Evolutionary conservation across 2,888 invertebrate genomes (phyloP).

Genomic region (Sarcophaga subvicina): DNA sequence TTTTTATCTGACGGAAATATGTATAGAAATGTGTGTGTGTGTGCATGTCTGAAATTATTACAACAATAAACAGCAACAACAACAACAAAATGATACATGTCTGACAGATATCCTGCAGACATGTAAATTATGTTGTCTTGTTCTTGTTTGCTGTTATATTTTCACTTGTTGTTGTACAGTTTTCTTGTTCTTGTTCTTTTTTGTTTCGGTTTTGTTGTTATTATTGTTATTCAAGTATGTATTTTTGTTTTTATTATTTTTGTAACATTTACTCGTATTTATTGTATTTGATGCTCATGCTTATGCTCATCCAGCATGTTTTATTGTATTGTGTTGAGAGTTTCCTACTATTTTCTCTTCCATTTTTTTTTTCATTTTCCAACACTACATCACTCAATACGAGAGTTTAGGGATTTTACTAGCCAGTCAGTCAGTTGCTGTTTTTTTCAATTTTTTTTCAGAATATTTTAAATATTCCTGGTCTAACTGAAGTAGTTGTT

Average conservation of each 20-base stretch:
- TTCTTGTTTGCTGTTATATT: constrained; percentile 35
- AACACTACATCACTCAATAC: constrained; percentile 29
- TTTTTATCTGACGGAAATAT: not conserved
- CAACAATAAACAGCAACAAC: constrained; percentile 31
- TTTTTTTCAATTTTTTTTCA: not conserved
- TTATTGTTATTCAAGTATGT: constrained; percentile 2
- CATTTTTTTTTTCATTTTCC: not conserved
- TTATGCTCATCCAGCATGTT: not conserved
- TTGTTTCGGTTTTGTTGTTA: constrained; percentile 38
- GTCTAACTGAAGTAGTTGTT: constrained; percentile 37
- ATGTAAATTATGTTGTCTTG: constrained; percentile 74
- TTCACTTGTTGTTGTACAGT: constrained; percentile 35
- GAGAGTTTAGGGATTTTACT: constrained; percentile 29
- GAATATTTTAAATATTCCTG: constrained; percentile 18
- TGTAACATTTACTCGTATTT: constrained; percentile 1
- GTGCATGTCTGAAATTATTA: not conserved
- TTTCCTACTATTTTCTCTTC: not conserved
- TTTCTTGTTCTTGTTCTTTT: constrained; percentile 38
- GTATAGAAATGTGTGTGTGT: not conserved
- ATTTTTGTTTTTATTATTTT: constrained; percentile 18
- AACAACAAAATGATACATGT: constrained; percentile 66
- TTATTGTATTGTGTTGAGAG: no score
- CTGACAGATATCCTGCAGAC: constrained; percentile 76
- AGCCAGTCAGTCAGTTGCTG: not conserved
- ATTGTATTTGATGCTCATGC: not conserved